Percentiles rank a stretch among this genome's conserved stretches.
phyloP scores from a whole-genome alignment of 2,888 invertebrate species.

The Drosophila formosana region DNA sequence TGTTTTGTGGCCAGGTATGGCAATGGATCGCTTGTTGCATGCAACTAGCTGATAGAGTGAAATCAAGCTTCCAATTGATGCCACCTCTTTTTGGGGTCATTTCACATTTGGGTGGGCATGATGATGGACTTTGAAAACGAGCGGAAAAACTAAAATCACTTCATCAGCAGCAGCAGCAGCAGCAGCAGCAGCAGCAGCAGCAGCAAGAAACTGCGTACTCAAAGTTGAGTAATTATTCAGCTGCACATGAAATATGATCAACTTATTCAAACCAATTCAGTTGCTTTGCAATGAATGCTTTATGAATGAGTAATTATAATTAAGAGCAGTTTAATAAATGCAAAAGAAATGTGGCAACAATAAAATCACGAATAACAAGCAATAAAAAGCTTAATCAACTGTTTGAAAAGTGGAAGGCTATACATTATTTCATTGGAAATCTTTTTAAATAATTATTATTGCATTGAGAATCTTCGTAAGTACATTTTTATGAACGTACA shows the following conservation, averaged over 20 bases:
- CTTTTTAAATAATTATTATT: too few relatives aligned
- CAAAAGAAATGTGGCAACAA: background rate
- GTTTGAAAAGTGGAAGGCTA: background rate
- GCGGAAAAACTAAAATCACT: slow-evolving; percentile 6
- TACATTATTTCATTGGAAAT: background rate
- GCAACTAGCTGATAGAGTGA: slow-evolving; percentile 41
- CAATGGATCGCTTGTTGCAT: slow-evolving; percentile 29
- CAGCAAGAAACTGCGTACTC: slow-evolving; percentile 17
- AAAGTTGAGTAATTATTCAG: slow-evolving; percentile 41
- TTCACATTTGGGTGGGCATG: slow-evolving; percentile 8
- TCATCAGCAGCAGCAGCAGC: background rate
- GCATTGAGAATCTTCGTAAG: too few relatives aligned
- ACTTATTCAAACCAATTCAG: background rate
- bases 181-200: background rate
- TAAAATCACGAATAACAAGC: background rate
- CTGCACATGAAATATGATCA: slow-evolving; percentile 12
- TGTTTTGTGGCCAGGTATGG: slow-evolving; percentile 58
- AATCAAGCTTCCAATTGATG: slow-evolving; percentile 50
- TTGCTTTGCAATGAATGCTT: background rate
- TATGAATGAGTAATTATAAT: slow-evolving; percentile 4
- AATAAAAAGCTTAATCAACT: background rate
- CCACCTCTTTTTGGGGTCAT: slow-evolving; percentile 26
- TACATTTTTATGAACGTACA: too few relatives aligned
- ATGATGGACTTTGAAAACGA: slow-evolving; percentile 12
- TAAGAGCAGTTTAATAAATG: background rate